Evolutionary conservation across 2,113 vertebrate genomes (phyloP), one percentile per base, ranked within the genome.

Genomic region (Phalacrocorax aristotelis): DNA sequence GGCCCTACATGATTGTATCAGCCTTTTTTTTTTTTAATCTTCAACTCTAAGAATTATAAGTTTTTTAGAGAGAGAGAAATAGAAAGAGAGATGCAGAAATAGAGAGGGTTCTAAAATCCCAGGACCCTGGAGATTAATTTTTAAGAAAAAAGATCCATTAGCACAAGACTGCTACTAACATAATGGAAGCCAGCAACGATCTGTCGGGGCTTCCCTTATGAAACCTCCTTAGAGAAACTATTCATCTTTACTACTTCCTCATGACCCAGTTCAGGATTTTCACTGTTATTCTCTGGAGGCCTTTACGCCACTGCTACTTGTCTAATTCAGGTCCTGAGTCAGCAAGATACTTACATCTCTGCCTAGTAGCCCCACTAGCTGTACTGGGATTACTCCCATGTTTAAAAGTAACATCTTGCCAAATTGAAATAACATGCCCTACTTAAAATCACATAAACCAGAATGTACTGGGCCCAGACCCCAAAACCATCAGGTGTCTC

Each of bases 231-330:
- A 62, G 93, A 97, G 89, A 95, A 97, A 96, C 94, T 97, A 95
- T 97, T 94, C 94, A 95, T 95, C 96, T 97, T 96, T 96, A 97
- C 95, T 93, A 90, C 89, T 97, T 97, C 95, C 97, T 97, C 75
- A 80, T 97, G 95, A 97, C 95, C 96, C 96, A 94, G 87, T 93
- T 96, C 90, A 96, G 89, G 79, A 96, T 97, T 96, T 95, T 95
- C 95, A 81, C 87, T 96, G 87, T 75, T 89, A 94, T 34, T 78
- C 96, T 93, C 97, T 61, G 27, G 95, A 76, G 96, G 64, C 87
- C 36, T 91, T 91, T 93, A 95, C 29, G 1, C 95, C 95, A 93
- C 87, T 88, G 82, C 91, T 89, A n/a, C 93, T 93, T 70, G 82
- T 95, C 90, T 97, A 96, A 92, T 90, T 95, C 30, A 10, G 93